Conservation (phyloP, 2,888 invertebrate genomes). For the Podotricha telesiphe region DNA sequence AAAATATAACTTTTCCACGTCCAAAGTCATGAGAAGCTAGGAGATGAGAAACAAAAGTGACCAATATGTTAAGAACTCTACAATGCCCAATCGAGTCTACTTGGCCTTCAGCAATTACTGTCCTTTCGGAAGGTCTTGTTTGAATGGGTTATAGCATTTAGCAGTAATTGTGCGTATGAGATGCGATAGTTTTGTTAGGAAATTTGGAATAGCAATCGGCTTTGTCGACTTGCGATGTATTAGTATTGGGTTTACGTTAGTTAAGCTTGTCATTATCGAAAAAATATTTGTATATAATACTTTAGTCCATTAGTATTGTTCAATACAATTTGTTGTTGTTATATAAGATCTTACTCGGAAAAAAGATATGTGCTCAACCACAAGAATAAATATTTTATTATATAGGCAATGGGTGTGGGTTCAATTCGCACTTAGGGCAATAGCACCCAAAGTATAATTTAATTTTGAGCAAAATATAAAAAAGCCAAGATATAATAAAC, state of each 20-base stretch:
- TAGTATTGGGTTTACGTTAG: constrained; percentile 33
- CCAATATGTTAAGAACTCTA: constrained; percentile 57
- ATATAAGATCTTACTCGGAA: no score
- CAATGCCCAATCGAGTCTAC: constrained; percentile 37
- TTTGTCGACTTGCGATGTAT: constrained; percentile 42
- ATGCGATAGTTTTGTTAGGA: constrained; percentile 60
- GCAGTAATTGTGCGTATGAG: constrained; percentile 67
- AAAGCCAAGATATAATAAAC: no score
- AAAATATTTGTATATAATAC: no score
- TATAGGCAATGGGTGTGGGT: no score
- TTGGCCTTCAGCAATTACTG: constrained; percentile 44
- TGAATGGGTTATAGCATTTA: constrained; percentile 52
- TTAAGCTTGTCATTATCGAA: not conserved
- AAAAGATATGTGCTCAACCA: no score
- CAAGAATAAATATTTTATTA: no score
- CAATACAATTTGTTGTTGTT: no score
- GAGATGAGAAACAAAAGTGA: constrained; percentile 57
- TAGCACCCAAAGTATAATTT: no score
- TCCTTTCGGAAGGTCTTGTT: constrained; percentile 41
- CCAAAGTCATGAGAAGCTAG: constrained; percentile 66
- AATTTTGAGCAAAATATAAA: no score
- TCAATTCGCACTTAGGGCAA: no score
- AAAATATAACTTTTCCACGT: constrained; percentile 54
- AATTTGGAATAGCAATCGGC: constrained; percentile 42
- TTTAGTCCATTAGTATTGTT: not conserved